Conservation (phyloP, 1,140 invertebrate genomes). For the Megalopta genalis region DNA sequence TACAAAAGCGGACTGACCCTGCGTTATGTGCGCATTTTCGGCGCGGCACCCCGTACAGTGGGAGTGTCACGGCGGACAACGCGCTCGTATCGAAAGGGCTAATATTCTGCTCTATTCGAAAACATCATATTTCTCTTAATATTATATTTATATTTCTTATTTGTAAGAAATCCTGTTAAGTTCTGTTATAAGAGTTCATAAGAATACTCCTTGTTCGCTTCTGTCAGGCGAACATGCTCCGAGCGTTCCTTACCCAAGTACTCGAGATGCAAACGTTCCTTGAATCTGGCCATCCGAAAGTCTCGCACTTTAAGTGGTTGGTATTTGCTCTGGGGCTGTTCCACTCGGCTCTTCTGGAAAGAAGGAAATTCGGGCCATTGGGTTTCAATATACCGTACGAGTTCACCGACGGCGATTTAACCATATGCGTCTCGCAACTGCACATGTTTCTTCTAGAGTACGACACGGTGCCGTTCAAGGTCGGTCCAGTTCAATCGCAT, state of each 20-base stretch:
- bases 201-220: not conserved
- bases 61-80: too few species aligned
- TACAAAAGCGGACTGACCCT: too few species aligned
- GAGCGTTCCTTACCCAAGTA: slow-evolving; percentile 82
- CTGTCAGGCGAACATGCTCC: slow-evolving; percentile 83
- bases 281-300: slow-evolving; percentile 79
- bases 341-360: slow-evolving; percentile 85
- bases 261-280: slow-evolving; percentile 81
- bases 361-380: slow-evolving; percentile 86
- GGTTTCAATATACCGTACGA: slow-evolving; percentile 90
- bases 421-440: slow-evolving; percentile 86
- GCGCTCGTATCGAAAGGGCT: too few species aligned
- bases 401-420: slow-evolving; percentile 88
- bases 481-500: too few species aligned
- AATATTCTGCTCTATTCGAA: too few species aligned
- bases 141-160: too few species aligned
- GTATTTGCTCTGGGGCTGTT: slow-evolving; percentile 87
- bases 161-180: too few species aligned
- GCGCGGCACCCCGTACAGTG: too few species aligned
- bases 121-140: too few species aligned
- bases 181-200: not conserved
- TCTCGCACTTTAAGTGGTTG: slow-evolving; percentile 83
- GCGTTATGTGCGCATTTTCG: too few species aligned
- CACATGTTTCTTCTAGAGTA: slow-evolving; percentile 85
- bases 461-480: slow-evolving; percentile 83